A percentile compares a stretch with the other conserved stretches of the same genome.
These are phyloP conservation scores for Oscheius sp. DNA, from an alignment of 2,888 invertebrate genomes.

Conservation along the genomic window DNA sequence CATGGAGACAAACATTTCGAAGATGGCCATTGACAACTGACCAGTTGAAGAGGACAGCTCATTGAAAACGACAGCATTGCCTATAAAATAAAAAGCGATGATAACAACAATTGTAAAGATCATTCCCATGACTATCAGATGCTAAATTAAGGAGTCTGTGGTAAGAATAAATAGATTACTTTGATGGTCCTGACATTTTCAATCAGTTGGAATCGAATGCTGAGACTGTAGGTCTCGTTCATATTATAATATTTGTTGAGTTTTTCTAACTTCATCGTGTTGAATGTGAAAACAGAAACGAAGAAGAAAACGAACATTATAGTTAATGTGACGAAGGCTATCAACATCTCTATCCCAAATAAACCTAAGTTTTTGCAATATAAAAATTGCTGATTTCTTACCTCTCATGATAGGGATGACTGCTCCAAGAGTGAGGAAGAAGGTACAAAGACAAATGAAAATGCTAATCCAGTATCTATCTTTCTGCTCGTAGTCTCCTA, in stretches of 20 bases:
- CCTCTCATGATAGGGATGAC: constrained; percentile 1
- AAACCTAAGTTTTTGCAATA: neutral
- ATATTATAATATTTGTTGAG: neutral
- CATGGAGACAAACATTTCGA: constrained; percentile 10
- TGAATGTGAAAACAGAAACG: neutral
- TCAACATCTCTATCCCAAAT: neutral
- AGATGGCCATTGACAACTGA: neutral
- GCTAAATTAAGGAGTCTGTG: neutral
- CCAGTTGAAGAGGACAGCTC: neutral
- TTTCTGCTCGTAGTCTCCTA: constrained; percentile 2
- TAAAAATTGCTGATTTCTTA: neutral
- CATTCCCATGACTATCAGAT: neutral
- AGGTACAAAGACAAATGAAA: neutral
- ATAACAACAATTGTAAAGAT: neutral
- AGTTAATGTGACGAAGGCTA: neutral
- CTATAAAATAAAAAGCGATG: neutral
- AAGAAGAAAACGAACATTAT: neutral
- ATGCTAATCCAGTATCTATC: neutral
- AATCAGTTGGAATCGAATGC: constrained; percentile 6
- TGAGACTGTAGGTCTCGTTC: constrained; percentile 1
- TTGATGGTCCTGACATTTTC: constrained; percentile 18
- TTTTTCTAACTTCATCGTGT: neutral
- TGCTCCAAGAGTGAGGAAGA: neutral
- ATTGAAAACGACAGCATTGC: constrained; percentile 1
- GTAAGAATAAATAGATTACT: neutral